Evolutionary conservation across 2,888 invertebrate species (phyloP), one percentile per base, ranked within the genome.

Genomic region (Hoplodrina ambigua): DNA sequence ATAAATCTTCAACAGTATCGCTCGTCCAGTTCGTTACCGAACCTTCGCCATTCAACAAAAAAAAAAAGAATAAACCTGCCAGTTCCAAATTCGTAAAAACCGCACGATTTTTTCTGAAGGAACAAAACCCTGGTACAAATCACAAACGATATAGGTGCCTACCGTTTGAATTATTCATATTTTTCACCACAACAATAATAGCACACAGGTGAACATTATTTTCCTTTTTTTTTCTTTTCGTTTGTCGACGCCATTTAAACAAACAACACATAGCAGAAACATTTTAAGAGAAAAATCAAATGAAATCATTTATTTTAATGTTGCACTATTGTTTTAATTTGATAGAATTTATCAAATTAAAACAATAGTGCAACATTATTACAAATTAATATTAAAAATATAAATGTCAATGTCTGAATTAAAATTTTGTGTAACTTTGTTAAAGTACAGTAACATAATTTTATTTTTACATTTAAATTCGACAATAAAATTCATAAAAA

Each of bases 161-260:
- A 84, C 85, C 86, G 88, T 83, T 85, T 94, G 93, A 93, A 94
- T 94, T 88, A 94, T 94, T 94, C 93, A 94, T 92, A 91, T 91
- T 89, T 71, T 88, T 88, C 88, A 87, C 83, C 84, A 87, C 86
- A 86, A 87, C 91, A 92, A 92, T 93, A 93, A 93, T 92, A 90
- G 90, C 85, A 83, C 90, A 92, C 90, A 92, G 92, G 93, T 92
- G 92, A 91, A n/a, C n/a, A n/a, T n/a, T n/a, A n/a, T n/a, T n/a
- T n/a, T n/a, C n/a, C 90, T 91, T 90, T 89, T 93, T 92, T 93
- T 92, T 89, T 90, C 85, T 92, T 69, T 93, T 91, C 89, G 82
- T 82, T 74, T 80, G 78, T 72, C 72, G 17, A 67, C 86, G 85
- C 86, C n/a, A n/a, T n/a, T n/a, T n/a, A n/a, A n/a, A n/a, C n/a